Percentiles rank a stretch among this genome's conserved stretches.
Conservation (phyloP, 1,140 invertebrate species). For the Drosophila sechellia region DNA sequence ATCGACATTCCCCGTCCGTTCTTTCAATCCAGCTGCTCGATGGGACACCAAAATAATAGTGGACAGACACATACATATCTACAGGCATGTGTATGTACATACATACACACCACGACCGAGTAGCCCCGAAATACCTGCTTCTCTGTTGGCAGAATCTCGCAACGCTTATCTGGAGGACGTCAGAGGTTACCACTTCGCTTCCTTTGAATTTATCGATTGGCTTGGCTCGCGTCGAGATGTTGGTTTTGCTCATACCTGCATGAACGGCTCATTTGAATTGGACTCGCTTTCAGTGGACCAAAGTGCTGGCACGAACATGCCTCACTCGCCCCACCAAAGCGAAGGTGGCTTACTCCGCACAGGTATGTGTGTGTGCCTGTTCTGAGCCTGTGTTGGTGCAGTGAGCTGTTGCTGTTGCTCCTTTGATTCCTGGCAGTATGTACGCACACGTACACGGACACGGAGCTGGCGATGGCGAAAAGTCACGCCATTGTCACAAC, state of each 20-base stretch:
- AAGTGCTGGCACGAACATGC: constrained; percentile 13
- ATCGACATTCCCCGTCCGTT: constrained; percentile 46
- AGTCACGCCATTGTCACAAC: constrained; percentile 67
- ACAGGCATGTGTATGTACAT: too few relatives aligned
- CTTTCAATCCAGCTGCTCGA: constrained; percentile 6
- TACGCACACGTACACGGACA: not conserved
- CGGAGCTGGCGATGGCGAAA: constrained; percentile 22
- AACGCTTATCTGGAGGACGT: constrained; percentile 15
- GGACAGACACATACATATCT: constrained; percentile 32
- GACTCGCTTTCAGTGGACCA: constrained; percentile 32
- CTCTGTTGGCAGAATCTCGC: constrained; percentile 1
- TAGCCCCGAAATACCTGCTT: constrained; percentile 23
- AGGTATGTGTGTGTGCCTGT: not conserved
- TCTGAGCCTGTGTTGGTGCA: constrained; percentile 2
- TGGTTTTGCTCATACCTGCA: not conserved
- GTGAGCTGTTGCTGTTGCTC: constrained; percentile 28
- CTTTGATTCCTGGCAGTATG: constrained; percentile 29
- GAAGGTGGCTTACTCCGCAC: not conserved
- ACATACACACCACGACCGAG: constrained; percentile 11
- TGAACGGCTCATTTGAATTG: constrained; percentile 60
- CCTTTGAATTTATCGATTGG: constrained; percentile 72
- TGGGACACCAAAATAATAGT: too few relatives aligned
- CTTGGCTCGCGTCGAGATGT: constrained; percentile 23
- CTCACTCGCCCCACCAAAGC: not conserved
- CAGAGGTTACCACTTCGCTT: constrained; percentile 28